Percentiles rank a stretch among this genome's conserved stretches.
Conservation (phyloP, 2,797 vertebrate species). For the Bradypodion pumilum region DNA sequence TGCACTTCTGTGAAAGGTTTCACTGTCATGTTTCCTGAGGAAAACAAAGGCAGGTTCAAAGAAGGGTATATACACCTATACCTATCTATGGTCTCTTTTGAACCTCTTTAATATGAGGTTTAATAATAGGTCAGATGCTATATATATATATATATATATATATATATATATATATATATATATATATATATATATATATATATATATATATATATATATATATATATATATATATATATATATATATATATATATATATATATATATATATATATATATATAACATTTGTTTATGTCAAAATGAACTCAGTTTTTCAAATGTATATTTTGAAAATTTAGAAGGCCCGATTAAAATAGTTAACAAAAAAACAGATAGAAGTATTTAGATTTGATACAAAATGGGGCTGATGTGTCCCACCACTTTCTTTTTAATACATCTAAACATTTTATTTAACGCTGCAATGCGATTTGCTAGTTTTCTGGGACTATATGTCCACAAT, state of each 20-base stretch:
- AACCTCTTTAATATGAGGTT: background rate
- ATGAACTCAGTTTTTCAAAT: conserved; percentile 24
- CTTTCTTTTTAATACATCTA: conserved; percentile 47
- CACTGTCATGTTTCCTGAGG: conserved; percentile 35
- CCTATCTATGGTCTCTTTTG: background rate
- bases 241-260: no score
- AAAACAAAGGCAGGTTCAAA: conserved; percentile 24
- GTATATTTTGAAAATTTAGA: conserved; percentile 11
- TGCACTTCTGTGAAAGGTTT: conserved; percentile 29
- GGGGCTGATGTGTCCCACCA: conserved; percentile 49
- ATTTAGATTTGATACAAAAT: conserved; percentile 30
- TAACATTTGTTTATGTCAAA: conserved; percentile 43
- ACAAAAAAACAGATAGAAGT: background rate
- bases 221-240: no score
- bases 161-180: no score
- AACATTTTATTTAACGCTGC: conserved; percentile 1
- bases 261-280: no score
- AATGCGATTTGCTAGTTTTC: conserved; percentile 7
- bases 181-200: no score
- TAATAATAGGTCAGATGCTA: no score
- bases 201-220: no score
- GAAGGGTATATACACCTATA: background rate
- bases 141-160: no score
- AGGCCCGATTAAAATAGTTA: conserved; percentile 38
- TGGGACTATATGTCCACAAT: background rate